A percentile compares a stretch with the other conserved stretches of the same genome.
phyloP scores from a whole-genome alignment of 92 coral and sea anemone genomes.

The Galaxea fascicularis region DNA sequence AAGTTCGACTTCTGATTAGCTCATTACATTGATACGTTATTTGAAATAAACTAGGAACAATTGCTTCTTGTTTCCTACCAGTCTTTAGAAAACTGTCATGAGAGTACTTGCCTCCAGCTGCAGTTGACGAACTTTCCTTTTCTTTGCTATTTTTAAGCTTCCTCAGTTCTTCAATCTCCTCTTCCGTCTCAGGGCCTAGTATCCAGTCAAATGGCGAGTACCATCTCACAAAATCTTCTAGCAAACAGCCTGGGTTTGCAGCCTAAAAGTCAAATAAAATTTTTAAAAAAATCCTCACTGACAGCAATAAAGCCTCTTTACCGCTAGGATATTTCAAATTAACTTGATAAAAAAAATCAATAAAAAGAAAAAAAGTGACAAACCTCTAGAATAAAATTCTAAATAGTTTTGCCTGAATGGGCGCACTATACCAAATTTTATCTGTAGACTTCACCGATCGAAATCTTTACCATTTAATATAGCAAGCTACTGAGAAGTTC shows the following conservation, averaged over 20 bases:
- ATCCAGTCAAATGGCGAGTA: slow-evolving; percentile 99
- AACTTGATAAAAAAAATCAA: not conserved
- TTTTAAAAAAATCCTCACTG: too few species aligned
- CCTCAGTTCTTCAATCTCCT: slow-evolving; percentile 83
- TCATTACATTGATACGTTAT: too few species aligned
- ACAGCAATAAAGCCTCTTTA: too few species aligned
- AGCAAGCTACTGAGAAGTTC: too few species aligned
- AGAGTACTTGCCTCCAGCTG: not conserved
- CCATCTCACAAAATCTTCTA: slow-evolving; percentile 99
- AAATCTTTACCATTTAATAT: too few species aligned
- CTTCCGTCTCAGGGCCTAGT: slow-evolving; percentile 90
- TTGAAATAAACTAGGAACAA: too few species aligned
- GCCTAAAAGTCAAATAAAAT: slow-evolving; percentile 61
- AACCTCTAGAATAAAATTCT: too few species aligned
- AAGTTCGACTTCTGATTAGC: not conserved
- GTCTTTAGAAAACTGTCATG: not conserved
- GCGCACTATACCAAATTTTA: too few species aligned
- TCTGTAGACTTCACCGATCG: too few species aligned
- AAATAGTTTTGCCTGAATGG: too few species aligned
- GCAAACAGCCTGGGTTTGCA: slow-evolving; percentile 94
- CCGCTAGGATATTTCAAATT: too few species aligned
- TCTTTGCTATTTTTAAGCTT: slow-evolving; percentile 22
- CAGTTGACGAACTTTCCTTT: not conserved
- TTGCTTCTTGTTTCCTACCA: not conserved
- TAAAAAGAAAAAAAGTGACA: too few species aligned